These are phyloP conservation scores for Ctenochaetus hawaiiensis DNA, from an alignment of 2,797 vertebrate genomes.

Conservation along the genomic window DNA sequence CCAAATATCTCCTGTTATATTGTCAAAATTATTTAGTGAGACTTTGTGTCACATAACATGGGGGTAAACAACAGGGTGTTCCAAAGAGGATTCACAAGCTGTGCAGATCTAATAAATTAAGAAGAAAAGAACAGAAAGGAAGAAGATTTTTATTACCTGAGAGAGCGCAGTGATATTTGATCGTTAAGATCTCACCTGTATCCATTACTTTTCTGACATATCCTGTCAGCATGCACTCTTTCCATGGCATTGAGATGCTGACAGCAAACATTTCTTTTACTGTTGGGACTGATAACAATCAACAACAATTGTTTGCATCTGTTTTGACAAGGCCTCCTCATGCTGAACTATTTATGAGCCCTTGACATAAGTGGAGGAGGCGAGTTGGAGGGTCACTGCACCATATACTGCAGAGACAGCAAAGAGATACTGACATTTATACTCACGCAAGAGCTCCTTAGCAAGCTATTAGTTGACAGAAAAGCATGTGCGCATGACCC, in stretches of 20 bases:
- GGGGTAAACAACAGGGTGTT: constrained; percentile 8
- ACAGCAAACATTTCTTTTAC: constrained; percentile 28
- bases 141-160: constrained; percentile 1
- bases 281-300: constrained; percentile 41
- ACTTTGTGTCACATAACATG: background rate
- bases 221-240: constrained; percentile 11
- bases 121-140: constrained; percentile 1
- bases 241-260: constrained; percentile 1
- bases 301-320: constrained; percentile 35
- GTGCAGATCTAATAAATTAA: constrained; percentile 4
- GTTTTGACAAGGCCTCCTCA: constrained; percentile 18
- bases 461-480: constrained; percentile 20
- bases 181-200: background rate
- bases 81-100: constrained; percentile 17
- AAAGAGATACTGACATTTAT: constrained; percentile 45
- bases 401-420: constrained; percentile 25
- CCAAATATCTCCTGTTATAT: no score
- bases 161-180: constrained; percentile 21
- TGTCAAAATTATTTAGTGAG: no score
- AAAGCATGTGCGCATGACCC: constrained; percentile 21
- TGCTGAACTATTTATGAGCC: constrained; percentile 34
- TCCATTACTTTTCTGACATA: constrained; percentile 10
- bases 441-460: constrained; percentile 3
- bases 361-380: constrained; percentile 41
- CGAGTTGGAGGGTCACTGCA: constrained; percentile 31